A percentile compares a stretch with the other conserved stretches of the same genome.
Evolutionary conservation across 2,113 vertebrate species (phyloP).

Genomic region (Pangasianodon gigas): DNA sequence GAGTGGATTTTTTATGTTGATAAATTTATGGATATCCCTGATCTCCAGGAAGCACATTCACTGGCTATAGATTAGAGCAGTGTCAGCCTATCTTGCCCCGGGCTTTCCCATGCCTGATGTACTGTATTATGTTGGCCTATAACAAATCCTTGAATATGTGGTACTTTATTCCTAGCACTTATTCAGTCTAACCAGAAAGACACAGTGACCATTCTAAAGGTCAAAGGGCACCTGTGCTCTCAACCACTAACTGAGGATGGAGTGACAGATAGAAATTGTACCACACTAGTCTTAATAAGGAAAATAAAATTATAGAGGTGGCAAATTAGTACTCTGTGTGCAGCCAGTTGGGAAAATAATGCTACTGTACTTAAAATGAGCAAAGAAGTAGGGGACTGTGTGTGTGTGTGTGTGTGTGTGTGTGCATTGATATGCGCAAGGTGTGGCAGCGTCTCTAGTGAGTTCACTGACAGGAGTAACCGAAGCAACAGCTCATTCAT

Average conservation of each 20-base stretch:
- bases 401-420: neutral
- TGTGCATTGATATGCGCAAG: neutral
- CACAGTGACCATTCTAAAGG: slow-evolving; percentile 22
- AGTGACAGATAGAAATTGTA: neutral
- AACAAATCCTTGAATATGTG: slow-evolving; percentile 3
- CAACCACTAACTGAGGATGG: neutral
- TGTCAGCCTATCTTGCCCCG: slow-evolving; percentile 10
- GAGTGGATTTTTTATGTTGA: neutral
- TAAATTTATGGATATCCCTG: slow-evolving; percentile 34
- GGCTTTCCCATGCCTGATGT: neutral
- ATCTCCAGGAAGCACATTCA: slow-evolving; percentile 30
- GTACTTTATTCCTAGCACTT: neutral
- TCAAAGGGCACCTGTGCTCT: slow-evolving; percentile 29
- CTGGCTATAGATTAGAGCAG: slow-evolving; percentile 39
- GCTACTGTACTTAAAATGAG: neutral
- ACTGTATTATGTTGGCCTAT: slow-evolving; percentile 36
- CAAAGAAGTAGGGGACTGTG: neutral
- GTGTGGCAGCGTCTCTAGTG: neutral
- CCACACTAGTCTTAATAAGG: neutral
- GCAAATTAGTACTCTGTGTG: neutral
- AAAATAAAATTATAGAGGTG: neutral
- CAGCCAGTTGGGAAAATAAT: neutral
- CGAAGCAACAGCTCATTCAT: neutral
- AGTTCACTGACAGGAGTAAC: neutral
- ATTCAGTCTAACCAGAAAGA: slow-evolving; percentile 17